Evolutionary conservation across 2,888 invertebrate species (phyloP), one percentile per base, ranked within the genome.

Genomic region (Aethes cnicana): DNA sequence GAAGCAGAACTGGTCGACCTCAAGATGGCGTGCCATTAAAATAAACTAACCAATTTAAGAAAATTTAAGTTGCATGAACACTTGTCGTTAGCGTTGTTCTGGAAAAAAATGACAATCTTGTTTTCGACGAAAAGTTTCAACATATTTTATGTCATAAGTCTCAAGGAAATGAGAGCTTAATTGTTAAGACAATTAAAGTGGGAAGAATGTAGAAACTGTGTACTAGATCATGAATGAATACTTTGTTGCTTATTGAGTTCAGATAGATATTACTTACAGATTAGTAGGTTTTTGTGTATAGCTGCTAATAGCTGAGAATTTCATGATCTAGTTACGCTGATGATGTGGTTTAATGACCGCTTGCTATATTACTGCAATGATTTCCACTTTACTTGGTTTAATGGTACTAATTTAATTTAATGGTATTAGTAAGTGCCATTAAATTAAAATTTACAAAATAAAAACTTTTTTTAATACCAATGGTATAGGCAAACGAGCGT

Each of bases 1-100:
- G 49, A 49, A 49, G 21, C 28, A 21, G 3, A 35, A 35, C 49
- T 5, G 1, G 49, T 9, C 28, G 49, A 36, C 49, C 49, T 49
- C 9, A 8, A 47, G 14, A 36, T 39, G n/a, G 14, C 11, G 21
- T 20, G 47, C 7, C 9, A 20, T 14, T 8, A 47, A 30, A 3
- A 14, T 8, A 47, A 30, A 3, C 17, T 39, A 30, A 30, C 6
- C 8, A 39, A 39, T 30, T 32, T 28, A 16, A 2, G 16, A 20
- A 47, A 39, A 39, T 47, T 37, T 8, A n/a, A 47, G 36, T 21
- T 9, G 28, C 36, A 28, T 21, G 16, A 37, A n/a, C 9, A 26
- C 12, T 28, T 14, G 12, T 23, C 28, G n/a, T 35, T 44, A 33
- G 7, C 8, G 12, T 30, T 4, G 17, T 4, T 3, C 30, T 42